These are phyloP conservation scores for Andinoacara biseriatus DNA, from an alignment of 2,113 vertebrate genomes.

Conservation along the genomic window DNA sequence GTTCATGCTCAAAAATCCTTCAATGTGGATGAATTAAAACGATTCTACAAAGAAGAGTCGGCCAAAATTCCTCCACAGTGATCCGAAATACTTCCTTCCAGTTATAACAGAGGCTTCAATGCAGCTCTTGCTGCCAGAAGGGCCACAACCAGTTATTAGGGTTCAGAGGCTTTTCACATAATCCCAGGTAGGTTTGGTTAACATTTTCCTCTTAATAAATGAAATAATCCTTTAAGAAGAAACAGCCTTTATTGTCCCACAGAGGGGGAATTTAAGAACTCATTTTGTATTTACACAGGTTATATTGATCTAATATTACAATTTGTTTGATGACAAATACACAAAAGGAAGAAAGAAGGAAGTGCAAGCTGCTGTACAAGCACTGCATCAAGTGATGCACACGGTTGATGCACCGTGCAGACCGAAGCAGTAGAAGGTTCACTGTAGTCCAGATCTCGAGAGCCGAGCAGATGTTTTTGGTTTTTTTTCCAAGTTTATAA, in stretches of 20 bases:
- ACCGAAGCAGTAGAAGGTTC: background rate
- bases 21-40: background rate
- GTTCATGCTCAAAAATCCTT: accelerated
- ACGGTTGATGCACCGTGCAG: background rate
- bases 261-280: background rate
- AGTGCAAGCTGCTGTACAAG: too few species aligned
- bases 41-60: background rate
- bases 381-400: background rate
- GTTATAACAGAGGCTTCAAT: too few species aligned
- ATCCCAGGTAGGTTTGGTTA: background rate
- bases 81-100: too few species aligned
- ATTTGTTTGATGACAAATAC: background rate
- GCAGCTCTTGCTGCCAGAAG: too few species aligned
- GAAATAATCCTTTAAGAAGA: background rate
- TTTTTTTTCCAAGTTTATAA: accelerated
- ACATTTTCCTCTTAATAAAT: background rate
- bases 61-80: background rate
- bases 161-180: background rate
- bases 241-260: too few species aligned
- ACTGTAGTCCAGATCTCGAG: background rate
- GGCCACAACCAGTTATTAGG: too few species aligned
- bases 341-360: too few species aligned
- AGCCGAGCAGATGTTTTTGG: background rate
- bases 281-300: background rate
- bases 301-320: accelerated